phyloP scores from a whole-genome alignment of 2,888 invertebrate species.

The Drosophila neotestacea region DNA sequence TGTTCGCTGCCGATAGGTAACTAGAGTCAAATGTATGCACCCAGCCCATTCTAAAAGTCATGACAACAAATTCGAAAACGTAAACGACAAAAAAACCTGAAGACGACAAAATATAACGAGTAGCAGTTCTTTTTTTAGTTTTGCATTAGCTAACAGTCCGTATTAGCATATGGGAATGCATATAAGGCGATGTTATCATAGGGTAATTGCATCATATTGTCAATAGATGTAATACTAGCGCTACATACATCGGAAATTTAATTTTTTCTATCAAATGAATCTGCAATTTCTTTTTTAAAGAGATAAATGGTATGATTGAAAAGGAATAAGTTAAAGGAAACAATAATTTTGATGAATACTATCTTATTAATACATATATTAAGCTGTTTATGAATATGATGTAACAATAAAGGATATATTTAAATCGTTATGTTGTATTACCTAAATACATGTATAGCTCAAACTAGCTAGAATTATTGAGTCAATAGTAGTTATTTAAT shows the following conservation, averaged over 20 bases:
- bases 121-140: slow-evolving; percentile 13
- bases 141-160: slow-evolving; percentile 32
- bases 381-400: no score
- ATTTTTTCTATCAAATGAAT: no score
- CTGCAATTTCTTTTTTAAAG: no score
- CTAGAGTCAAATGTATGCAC: slow-evolving; percentile 33
- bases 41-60: slow-evolving; percentile 17
- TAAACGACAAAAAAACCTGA: not conserved
- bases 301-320: no score
- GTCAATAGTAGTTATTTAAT: not conserved
- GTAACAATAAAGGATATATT: no score
- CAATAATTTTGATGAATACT: no score
- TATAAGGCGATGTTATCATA: not conserved
- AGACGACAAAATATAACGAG: slow-evolving; percentile 22
- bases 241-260: not conserved
- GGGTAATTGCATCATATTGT: not conserved
- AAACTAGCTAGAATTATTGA: no score
- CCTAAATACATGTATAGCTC: no score
- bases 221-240: not conserved
- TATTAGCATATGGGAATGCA: slow-evolving; percentile 16
- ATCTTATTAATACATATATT: no score
- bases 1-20: slow-evolving; percentile 14
- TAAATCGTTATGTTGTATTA: no score
- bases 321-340: no score
- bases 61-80: slow-evolving; percentile 1